These are phyloP conservation scores for Cassiopea andromeda DNA, from an alignment of 30 jellyfish, hydroid and myxozoan species.

Conservation along the genomic window DNA sequence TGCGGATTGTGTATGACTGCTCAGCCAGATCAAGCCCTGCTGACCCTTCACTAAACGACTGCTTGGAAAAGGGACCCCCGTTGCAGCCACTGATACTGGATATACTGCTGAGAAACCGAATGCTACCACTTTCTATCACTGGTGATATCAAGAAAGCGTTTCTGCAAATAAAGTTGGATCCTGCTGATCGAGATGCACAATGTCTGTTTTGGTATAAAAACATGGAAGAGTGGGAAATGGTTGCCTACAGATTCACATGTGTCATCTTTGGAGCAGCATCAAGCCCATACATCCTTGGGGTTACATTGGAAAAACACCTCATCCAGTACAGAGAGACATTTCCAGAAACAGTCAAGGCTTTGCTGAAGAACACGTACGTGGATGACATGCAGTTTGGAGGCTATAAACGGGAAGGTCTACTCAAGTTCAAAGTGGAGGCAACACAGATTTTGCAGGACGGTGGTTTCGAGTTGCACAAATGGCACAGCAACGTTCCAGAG, in stretches of 20 bases:
- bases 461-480: conserved; percentile 57
- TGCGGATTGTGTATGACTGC: conserved; percentile 61
- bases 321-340: conserved; percentile 44
- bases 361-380: conserved; percentile 66
- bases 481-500: conserved; percentile 47
- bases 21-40: conserved; percentile 60
- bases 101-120: conserved; percentile 63
- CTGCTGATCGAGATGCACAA: conserved; percentile 71
- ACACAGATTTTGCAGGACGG: conserved; percentile 66
- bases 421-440: conserved; percentile 58
- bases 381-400: conserved; percentile 73
- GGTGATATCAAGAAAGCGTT: conserved; percentile 67
- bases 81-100: conserved; percentile 61
- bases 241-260: conserved; percentile 55
- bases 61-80: conserved; percentile 60
- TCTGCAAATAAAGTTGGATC: conserved; percentile 54
- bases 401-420: conserved; percentile 25
- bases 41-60: conserved; percentile 56
- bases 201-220: conserved; percentile 48
- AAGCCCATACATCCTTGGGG: conserved; percentile 62
- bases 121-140: conserved; percentile 51
- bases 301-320: conserved; percentile 50
- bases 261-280: conserved; percentile 62
- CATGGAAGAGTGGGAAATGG: conserved; percentile 45
- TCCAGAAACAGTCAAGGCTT: conserved; percentile 65